Evolutionary conservation across 2,113 vertebrate genomes (phyloP), one percentile per base, ranked within the genome.

Genomic region (Bubo bubo): DNA sequence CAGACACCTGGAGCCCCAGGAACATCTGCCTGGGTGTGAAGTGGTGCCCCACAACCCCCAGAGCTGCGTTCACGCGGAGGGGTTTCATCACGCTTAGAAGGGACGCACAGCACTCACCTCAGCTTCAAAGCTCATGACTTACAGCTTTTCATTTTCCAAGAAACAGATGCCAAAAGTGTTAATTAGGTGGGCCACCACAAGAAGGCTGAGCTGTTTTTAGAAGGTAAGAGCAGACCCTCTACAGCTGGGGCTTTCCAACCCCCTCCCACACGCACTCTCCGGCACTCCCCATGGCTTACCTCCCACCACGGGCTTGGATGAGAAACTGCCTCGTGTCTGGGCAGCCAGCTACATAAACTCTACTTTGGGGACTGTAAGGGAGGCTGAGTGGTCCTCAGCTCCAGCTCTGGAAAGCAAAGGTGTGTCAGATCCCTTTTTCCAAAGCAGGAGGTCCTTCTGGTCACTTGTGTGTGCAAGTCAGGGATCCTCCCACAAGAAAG

Each of bases 241-340:
- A 34, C 41, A 66, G 43, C 14, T 0, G 43, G 93, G 93, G 67
- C 76, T 93, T 96, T 94, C 94, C 94, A 94, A 11, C 41, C 32
- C 81, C 58, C 77, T 91, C 71, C 87, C 79, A 88, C 34, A 0
- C 27, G 2, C 0, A 1, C 60, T 53, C 76, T 75, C 72, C 0
- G 4, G 75, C 84, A 73, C 79, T 74, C 72, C 67, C 79, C 1
- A 0, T 22, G 85, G 58, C 60, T 92, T 8, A 68, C 37, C 52
- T 91, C 92, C 77, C 77, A 79, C 84, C 28, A n/a, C 0, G 0
- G 21, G 24, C 32, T 77, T 50, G 56, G 77, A 85, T 0, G 0
- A 37, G 56, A 87, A 95, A 82, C n/a, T 1, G 27, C 70, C 80
- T 60, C 2, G 0, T 20, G 49, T 35, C 72, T 32, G 49, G 55